phyloP scores from a whole-genome alignment of 2,888 invertebrate genomes.

The Branchellion lobata region DNA sequence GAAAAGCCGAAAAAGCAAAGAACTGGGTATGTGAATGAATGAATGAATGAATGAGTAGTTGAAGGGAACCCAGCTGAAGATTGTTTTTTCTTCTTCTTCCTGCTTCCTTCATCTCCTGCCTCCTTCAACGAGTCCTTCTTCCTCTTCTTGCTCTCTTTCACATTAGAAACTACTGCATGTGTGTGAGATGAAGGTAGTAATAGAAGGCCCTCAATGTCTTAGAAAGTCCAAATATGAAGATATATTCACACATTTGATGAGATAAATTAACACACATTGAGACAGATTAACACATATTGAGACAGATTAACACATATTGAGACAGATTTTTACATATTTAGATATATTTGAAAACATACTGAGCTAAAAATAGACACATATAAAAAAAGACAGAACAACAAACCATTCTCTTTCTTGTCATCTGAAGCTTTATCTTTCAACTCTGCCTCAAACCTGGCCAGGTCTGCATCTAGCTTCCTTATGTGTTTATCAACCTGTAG shows the following conservation, averaged over 20 bases:
- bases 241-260: too few relatives aligned
- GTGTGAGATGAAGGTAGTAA: too few relatives aligned
- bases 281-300: too few relatives aligned
- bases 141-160: conserved; percentile 43
- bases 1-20: too few relatives aligned
- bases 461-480: conserved; percentile 87
- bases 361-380: not conserved
- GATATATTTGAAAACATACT: too few relatives aligned
- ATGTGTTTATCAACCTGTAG: conserved; percentile 93
- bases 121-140: conserved; percentile 36
- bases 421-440: conserved; percentile 85
- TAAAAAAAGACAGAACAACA: not conserved
- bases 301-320: too few relatives aligned
- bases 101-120: conserved; percentile 44
- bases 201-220: too few relatives aligned
- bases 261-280: too few relatives aligned
- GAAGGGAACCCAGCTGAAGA: too few relatives aligned
- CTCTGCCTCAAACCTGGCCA: conserved; percentile 88
- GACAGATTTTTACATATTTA: too few relatives aligned
- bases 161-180: conserved; percentile 18
- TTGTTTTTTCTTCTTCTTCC: conserved; percentile 60
- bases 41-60: too few relatives aligned
- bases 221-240: conserved; percentile 11
- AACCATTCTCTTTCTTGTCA: conserved; percentile 22
- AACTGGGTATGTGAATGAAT: too few relatives aligned